Conservation (phyloP, 1,140 invertebrate species). For the Platorchestia sp. region DNA sequence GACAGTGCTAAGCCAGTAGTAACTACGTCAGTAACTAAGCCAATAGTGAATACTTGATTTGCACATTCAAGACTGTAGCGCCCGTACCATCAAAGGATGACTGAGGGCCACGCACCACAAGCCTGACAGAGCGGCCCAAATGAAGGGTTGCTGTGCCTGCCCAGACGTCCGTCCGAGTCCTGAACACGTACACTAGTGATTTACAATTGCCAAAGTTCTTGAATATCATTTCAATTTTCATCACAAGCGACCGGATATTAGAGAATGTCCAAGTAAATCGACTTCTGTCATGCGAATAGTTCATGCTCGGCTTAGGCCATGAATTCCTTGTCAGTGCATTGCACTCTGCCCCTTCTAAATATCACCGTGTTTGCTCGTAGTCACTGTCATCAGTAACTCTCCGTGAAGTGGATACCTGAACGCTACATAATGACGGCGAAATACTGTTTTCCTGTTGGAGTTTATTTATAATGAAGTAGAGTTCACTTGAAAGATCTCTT, state of each 20-base stretch:
- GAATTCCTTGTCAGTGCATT: not conserved
- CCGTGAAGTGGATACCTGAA: no score
- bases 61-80: not conserved
- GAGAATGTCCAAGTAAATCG: not conserved
- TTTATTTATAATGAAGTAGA: no score
- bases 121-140: not conserved
- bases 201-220: not conserved
- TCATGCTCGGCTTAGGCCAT: not conserved
- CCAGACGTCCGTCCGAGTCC: not conserved
- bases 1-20: not conserved
- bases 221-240: not conserved
- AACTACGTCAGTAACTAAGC: not conserved
- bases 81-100: no score
- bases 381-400: no score
- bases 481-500: no score
- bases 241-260: not conserved
- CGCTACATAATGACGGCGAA: no score
- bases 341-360: no score
- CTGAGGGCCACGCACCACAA: not conserved
- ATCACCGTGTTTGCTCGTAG: no score
- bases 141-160: not conserved
- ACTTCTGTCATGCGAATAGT: not conserved
- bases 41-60: not conserved
- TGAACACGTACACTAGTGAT: no score
- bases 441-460: no score